Evolutionary conservation across 2,888 invertebrate species (phyloP).

Genomic region (Bombyx huttoni): DNA sequence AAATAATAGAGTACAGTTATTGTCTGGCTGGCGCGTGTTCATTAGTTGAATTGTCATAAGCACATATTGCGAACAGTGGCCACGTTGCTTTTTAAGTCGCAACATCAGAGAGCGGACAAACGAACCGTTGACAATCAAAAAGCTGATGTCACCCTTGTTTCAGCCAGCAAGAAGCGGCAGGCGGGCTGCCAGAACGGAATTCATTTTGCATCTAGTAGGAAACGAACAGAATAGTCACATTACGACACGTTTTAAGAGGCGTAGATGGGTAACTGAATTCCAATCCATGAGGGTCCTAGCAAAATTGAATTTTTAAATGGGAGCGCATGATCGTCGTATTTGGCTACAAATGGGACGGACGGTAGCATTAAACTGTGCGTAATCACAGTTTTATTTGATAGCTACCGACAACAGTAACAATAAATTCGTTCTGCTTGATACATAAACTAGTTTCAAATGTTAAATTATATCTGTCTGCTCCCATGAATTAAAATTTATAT

Average conservation of each 20-base stretch:
- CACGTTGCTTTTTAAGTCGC: constrained; percentile 14
- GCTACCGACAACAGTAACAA: too few relatives aligned
- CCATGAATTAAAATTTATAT: too few relatives aligned
- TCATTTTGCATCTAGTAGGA: background rate
- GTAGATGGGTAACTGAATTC: background rate
- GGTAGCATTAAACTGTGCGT: too few relatives aligned
- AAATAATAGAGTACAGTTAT: too few relatives aligned
- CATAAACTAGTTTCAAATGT: too few relatives aligned
- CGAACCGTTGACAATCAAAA: constrained; percentile 29
- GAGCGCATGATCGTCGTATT: too few relatives aligned
- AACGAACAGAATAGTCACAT: background rate
- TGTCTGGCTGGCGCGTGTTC: constrained; percentile 6
- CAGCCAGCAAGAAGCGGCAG: constrained; percentile 8
- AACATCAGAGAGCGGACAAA: constrained; percentile 24
- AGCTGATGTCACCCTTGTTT: constrained; percentile 25
- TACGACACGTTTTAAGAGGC: background rate
- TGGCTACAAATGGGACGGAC: too few relatives aligned
- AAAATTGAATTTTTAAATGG: too few relatives aligned
- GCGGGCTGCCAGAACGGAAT: constrained; percentile 4
- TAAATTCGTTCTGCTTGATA: too few relatives aligned
- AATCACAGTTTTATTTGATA: too few relatives aligned
- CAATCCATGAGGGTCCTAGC: too few relatives aligned
- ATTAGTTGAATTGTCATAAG: constrained; percentile 22
- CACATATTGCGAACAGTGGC: constrained; percentile 14
- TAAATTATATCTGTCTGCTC: too few relatives aligned